Conservation (phyloP, 2,797 vertebrate species). For the Meda fulgida region DNA sequence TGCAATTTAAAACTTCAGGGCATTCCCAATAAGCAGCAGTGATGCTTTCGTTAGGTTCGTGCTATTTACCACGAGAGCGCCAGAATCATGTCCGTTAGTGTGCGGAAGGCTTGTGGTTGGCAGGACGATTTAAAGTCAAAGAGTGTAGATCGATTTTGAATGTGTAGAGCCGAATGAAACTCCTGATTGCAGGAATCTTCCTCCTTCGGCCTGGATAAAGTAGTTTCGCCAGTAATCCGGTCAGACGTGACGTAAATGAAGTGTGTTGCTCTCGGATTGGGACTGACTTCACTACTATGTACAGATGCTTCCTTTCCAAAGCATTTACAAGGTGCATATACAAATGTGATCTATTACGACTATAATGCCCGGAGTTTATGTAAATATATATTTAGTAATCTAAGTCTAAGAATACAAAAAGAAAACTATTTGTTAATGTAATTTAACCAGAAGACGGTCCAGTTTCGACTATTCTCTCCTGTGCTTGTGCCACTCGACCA, state of each 20-base stretch:
- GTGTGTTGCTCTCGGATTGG: not conserved
- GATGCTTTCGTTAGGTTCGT: not conserved
- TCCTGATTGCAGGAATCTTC: not conserved
- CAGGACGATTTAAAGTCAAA: not conserved
- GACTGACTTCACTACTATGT: conserved; percentile 6
- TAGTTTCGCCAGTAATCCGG: not conserved
- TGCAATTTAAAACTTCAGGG: conserved; percentile 27
- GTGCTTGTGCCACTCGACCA: conserved; percentile 23
- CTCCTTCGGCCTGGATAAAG: not conserved
- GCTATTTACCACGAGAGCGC: not conserved
- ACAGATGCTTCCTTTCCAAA: conserved; percentile 39
- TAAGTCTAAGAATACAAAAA: conserved; percentile 24
- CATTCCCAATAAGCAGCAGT: conserved; percentile 29
- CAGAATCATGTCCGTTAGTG: not conserved
- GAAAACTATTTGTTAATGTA: not conserved
- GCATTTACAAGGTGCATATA: conserved; percentile 30
- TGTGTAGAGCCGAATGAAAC: conserved; percentile 11
- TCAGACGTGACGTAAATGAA: not conserved
- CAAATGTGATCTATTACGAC: conserved; percentile 9
- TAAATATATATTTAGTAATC: conserved; percentile 43
- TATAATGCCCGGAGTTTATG: conserved; percentile 23
- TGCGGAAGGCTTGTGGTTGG: conserved; percentile 5
- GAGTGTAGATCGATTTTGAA: not conserved
- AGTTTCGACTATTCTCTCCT: conserved; percentile 3
- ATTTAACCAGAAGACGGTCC: not conserved